phyloP scores from a whole-genome alignment of 2,888 invertebrate genomes.

The Epistrophe grossulariae region DNA sequence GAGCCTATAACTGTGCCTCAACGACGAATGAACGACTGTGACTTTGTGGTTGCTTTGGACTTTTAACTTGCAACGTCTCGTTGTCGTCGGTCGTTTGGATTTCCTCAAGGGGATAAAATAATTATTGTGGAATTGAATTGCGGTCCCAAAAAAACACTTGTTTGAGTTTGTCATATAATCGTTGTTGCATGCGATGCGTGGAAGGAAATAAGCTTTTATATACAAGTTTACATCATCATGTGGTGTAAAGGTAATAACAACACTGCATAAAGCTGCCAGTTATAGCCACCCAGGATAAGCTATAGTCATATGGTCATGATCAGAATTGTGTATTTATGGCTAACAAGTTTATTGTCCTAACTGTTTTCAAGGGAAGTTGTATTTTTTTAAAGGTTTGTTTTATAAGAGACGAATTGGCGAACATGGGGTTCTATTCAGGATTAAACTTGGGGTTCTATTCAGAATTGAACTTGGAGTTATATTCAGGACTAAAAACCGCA shows the following conservation, averaged over 20 bases:
- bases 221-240: background rate
- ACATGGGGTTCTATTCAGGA: too few species aligned
- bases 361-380: too few species aligned
- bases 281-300: too few species aligned
- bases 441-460: too few species aligned
- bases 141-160: conserved; percentile 61
- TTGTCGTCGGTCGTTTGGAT: background rate
- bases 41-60: conserved; percentile 2
- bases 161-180: conserved; percentile 15
- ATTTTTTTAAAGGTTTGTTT: too few species aligned
- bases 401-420: too few species aligned
- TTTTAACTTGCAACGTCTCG: background rate
- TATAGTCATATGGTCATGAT: too few species aligned
- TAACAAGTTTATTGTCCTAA: too few species aligned
- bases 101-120: conserved; percentile 41
- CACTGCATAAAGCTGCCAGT: too few species aligned
- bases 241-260: background rate
- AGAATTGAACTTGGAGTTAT: too few species aligned
- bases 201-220: conserved; percentile 25
- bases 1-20: conserved; percentile 15
- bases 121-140: conserved; percentile 61
- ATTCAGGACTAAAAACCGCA: too few species aligned
- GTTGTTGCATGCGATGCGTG: conserved; percentile 21
- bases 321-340: too few species aligned
- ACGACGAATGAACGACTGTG: background rate